Conservation (phyloP, 35 echinoderm and acorn worm species). For the Lytechinus variegatus region DNA sequence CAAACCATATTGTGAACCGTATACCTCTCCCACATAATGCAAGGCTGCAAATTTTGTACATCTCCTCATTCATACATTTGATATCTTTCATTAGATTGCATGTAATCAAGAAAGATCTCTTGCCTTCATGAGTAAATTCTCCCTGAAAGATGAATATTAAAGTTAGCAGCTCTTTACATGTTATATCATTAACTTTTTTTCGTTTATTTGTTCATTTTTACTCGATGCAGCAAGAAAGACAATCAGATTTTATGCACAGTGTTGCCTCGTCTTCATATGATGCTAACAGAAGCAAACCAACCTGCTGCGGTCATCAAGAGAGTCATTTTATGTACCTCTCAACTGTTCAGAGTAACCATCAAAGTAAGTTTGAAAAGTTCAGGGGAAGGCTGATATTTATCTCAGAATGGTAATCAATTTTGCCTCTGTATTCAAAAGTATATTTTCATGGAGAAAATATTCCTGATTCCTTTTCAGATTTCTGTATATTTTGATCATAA, state of each 20-base stretch:
- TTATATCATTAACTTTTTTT: not conserved
- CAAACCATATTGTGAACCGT: not conserved
- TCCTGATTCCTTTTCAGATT: too few relatives aligned
- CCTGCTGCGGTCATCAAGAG: constrained; percentile 93
- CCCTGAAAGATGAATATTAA: too few relatives aligned
- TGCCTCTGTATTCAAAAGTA: too few relatives aligned
- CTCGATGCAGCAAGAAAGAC: constrained; percentile 81
- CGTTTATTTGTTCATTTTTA: not conserved
- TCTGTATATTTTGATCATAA: too few relatives aligned
- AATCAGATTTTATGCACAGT: constrained; percentile 85
- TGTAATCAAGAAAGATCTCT: too few relatives aligned
- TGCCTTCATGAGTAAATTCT: too few relatives aligned
- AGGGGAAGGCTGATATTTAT: too few relatives aligned
- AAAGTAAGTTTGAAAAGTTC: constrained; percentile 58
- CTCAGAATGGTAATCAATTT: too few relatives aligned
- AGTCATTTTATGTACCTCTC: constrained; percentile 88
- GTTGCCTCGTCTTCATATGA: constrained; percentile 80
- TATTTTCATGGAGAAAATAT: too few relatives aligned
- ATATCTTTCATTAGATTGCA: too few relatives aligned
- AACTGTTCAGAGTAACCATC: constrained; percentile 77
- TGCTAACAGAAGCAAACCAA: constrained; percentile 72
- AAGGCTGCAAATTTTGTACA: not conserved
- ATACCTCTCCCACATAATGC: not conserved
- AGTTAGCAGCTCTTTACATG: not conserved
- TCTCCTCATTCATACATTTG: too few relatives aligned